Base-by-base conservation (phyloP, 2,797 vertebrate species). In the Astyanax mexicanus region DNA sequence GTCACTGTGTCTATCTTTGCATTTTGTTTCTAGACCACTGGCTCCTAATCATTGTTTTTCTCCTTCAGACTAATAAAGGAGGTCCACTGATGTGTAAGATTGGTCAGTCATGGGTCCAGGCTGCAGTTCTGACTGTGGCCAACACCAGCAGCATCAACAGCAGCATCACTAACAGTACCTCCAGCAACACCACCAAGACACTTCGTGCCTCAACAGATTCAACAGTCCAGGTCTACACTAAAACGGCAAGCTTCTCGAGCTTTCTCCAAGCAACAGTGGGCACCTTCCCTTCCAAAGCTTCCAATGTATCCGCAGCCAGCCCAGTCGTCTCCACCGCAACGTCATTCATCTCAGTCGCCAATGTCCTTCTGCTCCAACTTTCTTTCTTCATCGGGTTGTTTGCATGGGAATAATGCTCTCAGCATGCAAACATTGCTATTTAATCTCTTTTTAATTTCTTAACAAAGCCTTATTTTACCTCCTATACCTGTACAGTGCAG, bases 21-120 rank as follows among this genome's bases (percentile, higher is more conserved):
- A 37, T 7, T 2, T n/a, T 0, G 6, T 32, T 7, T 23, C 11
- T 61, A 12, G 9, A 37, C 9, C 12, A 21, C 27, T 54, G 2
- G n/a, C 4, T 37, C 10, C 44, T 35, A 12, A 12, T 45, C 42
- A 60, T 27, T 37, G 45, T 52, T 27, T 72, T 12, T 54, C 32
- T 64, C 2, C 54, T n/a, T 66, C 32, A 87, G 85, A 60, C 68
- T 29, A 21, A 71, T 66, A 58, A 4, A 9, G 86, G 86, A 3
- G 83, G 84, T 54, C 58, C 84, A 4, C 45, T 87, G 51, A 83
- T 86, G 82, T 87, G 83, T 32, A 58, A 82, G 27, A 29, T 23
- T 29, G 77, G 66, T 0, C 21, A 21, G 15, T 69, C 79, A 12
- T 87, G 84, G 84, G 17, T 81, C 38, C 83, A 87, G 19, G 52